phyloP scores from a whole-genome alignment of 2,888 invertebrate species.

The Platycheirus rosarum region DNA sequence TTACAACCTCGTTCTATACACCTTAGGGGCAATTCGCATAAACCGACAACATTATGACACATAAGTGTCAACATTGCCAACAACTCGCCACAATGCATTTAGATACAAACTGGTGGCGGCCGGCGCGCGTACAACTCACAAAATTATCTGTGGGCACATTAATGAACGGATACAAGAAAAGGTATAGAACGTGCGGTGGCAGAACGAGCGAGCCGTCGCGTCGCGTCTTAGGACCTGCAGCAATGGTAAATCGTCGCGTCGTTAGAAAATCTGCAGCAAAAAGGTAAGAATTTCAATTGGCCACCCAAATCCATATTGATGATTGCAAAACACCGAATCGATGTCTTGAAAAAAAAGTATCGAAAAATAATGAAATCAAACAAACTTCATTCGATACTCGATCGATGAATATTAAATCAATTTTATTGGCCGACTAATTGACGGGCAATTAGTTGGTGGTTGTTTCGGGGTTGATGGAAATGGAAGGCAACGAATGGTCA shows the following conservation, averaged over 20 bases:
- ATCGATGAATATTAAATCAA: conserved; percentile 66
- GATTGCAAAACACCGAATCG: conserved; percentile 49
- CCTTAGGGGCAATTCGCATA: conserved; percentile 41
- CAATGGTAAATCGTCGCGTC: background rate
- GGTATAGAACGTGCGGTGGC: conserved; percentile 47
- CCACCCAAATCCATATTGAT: conserved; percentile 65
- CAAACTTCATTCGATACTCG: conserved; percentile 24
- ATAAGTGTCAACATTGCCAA: conserved; percentile 50
- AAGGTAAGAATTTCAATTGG: conserved; percentile 50
- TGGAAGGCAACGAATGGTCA: conserved; percentile 40
- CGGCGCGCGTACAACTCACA: conserved; percentile 47
- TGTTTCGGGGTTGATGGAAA: conserved; percentile 49
- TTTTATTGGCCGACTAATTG: conserved; percentile 71
- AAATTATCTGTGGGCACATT: conserved; percentile 44
- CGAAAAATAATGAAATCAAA: conserved; percentile 29
- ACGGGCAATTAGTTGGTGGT: conserved; percentile 62
- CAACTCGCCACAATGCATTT: conserved; percentile 47
- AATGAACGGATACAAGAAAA: conserved; percentile 63
- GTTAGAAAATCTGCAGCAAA: background rate
- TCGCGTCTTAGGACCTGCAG: too few relatives aligned
- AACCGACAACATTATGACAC: conserved; percentile 65
- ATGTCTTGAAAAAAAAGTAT: background rate
- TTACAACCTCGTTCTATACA: conserved; percentile 42
- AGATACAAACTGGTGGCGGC: too few relatives aligned
- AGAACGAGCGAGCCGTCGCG: background rate